A percentile compares a stretch with the other conserved stretches of the same genome.
These are phyloP conservation scores for Petrolisthes cinctipes DNA, from an alignment of 2,888 invertebrate species.

Conservation along the genomic window DNA sequence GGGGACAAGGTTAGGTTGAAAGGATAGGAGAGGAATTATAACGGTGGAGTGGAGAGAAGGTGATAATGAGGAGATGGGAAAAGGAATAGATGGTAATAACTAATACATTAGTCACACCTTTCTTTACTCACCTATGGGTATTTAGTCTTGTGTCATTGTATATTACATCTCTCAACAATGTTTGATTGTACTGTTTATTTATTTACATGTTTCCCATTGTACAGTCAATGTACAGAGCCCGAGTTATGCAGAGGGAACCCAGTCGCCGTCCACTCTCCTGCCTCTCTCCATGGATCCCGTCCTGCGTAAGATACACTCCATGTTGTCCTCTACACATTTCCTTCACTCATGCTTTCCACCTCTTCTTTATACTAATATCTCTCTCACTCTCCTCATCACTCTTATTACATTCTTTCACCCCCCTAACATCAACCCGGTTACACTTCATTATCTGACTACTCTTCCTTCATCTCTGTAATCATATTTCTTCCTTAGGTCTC, in stretches of 20 bases:
- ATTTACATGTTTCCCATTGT: constrained; percentile 61
- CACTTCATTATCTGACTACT: too few relatives aligned
- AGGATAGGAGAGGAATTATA: neutral
- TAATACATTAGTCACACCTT: neutral
- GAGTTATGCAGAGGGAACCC: constrained; percentile 83
- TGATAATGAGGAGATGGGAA: neutral
- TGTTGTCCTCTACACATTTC: neutral
- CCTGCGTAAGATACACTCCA: constrained; percentile 77
- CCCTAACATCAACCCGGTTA: too few relatives aligned
- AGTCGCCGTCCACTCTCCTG: constrained; percentile 82
- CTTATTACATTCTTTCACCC: neutral
- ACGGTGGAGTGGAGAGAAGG: neutral
- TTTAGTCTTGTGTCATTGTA: neutral
- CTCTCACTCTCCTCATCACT: neutral
- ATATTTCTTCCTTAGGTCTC: neutral
- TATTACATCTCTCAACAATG: neutral
- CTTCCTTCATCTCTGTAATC: too few relatives aligned
- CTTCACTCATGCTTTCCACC: neutral
- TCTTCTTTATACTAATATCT: neutral
- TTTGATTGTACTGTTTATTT: neutral
- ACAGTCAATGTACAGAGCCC: constrained; percentile 79
- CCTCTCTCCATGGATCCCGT: constrained; percentile 97
- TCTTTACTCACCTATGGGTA: neutral
- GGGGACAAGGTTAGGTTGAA: neutral
- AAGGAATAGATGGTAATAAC: neutral